Percentiles rank a stretch among this genome's conserved stretches.
phyloP scores from a whole-genome alignment of 1,140 invertebrate genomes.

The Diachasmimorpha longicaudata region DNA sequence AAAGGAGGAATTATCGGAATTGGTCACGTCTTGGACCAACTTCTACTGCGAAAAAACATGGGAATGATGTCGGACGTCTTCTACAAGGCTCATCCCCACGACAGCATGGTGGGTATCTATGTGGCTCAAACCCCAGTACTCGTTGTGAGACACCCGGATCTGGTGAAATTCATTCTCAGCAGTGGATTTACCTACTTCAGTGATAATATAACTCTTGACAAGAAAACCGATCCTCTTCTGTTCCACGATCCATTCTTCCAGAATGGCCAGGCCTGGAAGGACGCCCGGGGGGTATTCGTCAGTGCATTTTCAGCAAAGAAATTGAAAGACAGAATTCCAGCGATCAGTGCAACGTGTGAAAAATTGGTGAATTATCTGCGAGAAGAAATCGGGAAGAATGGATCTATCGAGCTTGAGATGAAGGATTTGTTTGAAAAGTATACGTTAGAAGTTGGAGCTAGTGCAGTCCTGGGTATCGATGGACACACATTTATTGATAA shows the following conservation, averaged over 20 bases:
- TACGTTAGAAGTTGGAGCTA: constrained; percentile 40
- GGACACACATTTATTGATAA: constrained; percentile 37
- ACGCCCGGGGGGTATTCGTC: constrained; percentile 19
- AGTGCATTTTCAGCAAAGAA: constrained; percentile 34
- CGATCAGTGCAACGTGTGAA: constrained; percentile 11
- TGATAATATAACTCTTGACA: constrained; percentile 22
- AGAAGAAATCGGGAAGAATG: constrained; percentile 18
- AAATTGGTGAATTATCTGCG: constrained; percentile 34
- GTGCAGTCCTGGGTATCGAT: constrained; percentile 37
- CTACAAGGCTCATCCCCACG: constrained; percentile 26
- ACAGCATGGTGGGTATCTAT: constrained; percentile 49
- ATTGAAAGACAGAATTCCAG: constrained; percentile 28
- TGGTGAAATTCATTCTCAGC: constrained; percentile 48
- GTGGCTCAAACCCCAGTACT: constrained; percentile 40
- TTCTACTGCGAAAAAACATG: constrained; percentile 25
- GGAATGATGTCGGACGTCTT: neutral
- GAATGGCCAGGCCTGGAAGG: constrained; percentile 34
- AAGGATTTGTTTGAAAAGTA: constrained; percentile 39
- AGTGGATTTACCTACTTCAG: constrained; percentile 45
- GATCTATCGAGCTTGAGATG: constrained; percentile 36
- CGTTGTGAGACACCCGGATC: constrained; percentile 48
- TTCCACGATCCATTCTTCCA: constrained; percentile 45
- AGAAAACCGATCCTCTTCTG: constrained; percentile 35
- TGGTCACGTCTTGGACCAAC: neutral
- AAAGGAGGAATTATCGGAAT: neutral